Evolutionary conservation across 1,140 invertebrate genomes (phyloP).

Genomic region (Cydia strobilella): DNA sequence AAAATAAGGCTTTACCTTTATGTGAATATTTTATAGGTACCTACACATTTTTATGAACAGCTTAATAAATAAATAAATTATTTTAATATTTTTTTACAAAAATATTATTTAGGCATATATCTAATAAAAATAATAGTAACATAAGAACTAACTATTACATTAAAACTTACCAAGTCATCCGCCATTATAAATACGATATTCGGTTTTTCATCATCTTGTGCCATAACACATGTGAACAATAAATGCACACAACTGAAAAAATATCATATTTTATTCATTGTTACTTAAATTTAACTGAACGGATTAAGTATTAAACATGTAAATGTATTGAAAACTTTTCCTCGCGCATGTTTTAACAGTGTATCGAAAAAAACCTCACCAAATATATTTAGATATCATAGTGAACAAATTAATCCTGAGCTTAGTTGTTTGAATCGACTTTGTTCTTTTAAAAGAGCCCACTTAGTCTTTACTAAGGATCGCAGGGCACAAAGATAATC

Average conservation of each 20-base stretch:
- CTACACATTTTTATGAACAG: no score
- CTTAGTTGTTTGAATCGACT: background rate
- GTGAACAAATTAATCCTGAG: background rate
- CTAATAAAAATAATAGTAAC: no score
- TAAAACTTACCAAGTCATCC: constrained; percentile 50
- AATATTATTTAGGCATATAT: no score
- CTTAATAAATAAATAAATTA: no score
- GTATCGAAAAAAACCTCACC: background rate
- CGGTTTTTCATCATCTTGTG: constrained; percentile 34
- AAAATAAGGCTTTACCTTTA: no score
- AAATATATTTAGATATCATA: constrained; percentile 14
- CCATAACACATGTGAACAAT: constrained; percentile 1
- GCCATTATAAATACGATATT: constrained; percentile 51
- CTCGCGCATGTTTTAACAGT: background rate
- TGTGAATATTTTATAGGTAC: no score
- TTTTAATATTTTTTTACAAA: no score
- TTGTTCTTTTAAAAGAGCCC: constrained; percentile 7
- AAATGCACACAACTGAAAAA: constrained; percentile 12
- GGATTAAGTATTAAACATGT: background rate
- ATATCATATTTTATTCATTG: background rate
- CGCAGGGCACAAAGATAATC: constrained; percentile 14
- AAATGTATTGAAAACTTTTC: background rate
- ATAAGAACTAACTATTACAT: constrained; percentile 12
- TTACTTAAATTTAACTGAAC: background rate
- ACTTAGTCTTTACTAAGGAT: background rate